A percentile compares a stretch with the other conserved stretches of the same genome.
Evolutionary conservation across 1,140 invertebrate species (phyloP).

Genomic region (Heliconius himera): DNA sequence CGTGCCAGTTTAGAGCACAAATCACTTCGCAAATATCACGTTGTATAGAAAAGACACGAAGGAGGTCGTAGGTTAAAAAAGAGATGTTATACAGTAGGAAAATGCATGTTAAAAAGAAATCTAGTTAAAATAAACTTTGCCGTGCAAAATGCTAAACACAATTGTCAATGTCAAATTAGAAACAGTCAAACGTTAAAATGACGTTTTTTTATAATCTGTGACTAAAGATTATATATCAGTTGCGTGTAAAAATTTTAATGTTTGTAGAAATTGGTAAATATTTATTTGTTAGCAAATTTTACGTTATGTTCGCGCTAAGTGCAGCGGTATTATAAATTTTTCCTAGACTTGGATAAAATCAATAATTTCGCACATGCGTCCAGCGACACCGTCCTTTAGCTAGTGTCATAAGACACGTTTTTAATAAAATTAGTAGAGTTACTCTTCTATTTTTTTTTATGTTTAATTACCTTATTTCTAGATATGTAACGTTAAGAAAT

Average conservation of each 20-base stretch:
- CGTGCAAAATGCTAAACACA: slow-evolving; percentile 3
- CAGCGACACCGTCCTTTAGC: neutral
- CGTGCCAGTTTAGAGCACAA: too few species aligned
- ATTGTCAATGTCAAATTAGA: slow-evolving; percentile 8
- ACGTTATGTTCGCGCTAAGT: neutral
- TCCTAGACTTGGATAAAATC: slow-evolving; percentile 7
- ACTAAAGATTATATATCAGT: neutral
- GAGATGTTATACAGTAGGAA: too few species aligned
- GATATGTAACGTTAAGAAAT: too few species aligned
- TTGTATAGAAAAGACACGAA: too few species aligned
- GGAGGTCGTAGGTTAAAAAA: too few species aligned
- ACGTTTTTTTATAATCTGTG: neutral
- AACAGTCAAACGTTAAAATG: neutral
- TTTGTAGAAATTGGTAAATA: neutral
- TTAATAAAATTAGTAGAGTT: too few species aligned
- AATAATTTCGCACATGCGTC: slow-evolving; percentile 31
- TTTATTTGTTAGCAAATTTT: neutral
- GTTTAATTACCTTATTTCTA: too few species aligned
- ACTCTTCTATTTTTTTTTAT: too few species aligned
- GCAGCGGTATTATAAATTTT: neutral
- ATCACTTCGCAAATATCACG: too few species aligned
- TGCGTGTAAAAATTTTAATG: neutral
- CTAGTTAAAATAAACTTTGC: neutral
- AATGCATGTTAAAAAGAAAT: too few species aligned
- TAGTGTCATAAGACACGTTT: neutral